Evolutionary conservation across 92 coral and sea anemone genomes (phyloP), one percentile per base, ranked within the genome.

Genomic region (Isaurus tuberculatus): DNA sequence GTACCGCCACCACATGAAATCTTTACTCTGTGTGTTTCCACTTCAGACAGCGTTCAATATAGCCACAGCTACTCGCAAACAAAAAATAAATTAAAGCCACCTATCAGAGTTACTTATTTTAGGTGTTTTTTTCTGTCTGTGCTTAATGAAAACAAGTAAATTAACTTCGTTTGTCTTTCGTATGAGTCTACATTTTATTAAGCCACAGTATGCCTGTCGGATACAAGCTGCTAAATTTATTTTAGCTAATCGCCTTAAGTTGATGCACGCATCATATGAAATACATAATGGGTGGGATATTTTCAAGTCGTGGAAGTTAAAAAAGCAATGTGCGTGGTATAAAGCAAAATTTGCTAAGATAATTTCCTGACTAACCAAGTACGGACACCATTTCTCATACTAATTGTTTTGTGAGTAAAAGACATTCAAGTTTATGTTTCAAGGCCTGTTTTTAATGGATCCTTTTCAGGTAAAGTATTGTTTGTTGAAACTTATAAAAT

Each of bases 1-100:
- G 10, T 36, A 29, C 70, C 82, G 82, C 53, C 82, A 8, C 82
- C 23, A 67, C 51, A 57, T 77, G 82, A 58, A 77, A 49, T 22
- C 25, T 33, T 43, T 60, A 43, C 25, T 48, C 11, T 43, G 22
- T 55, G 25, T 19, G 26, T 55, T 60, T n/a, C 34, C 65, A 22
- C 13, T 15, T 27, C 69, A 77, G 82, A 77, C 82, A 58, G 31
- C 25, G 53, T 13, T 33, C 70, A 77, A 77, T 77, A 57, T 58
- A 58, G 8, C 11, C 53, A 57, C 48, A 22, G 40, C 60, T 60
- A 55, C 70, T 28, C 36, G 9, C 68, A 32, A 77, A 60, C 70
- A 34, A 23, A 33, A 51, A 57, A 77, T 77, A 51, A 57, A 77
- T 77, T 57, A 36, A 33, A 67, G 23, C 13, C 23, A 26, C 82